phyloP scores from a whole-genome alignment of 1,140 invertebrate genomes.

The Chymomyza costata region DNA sequence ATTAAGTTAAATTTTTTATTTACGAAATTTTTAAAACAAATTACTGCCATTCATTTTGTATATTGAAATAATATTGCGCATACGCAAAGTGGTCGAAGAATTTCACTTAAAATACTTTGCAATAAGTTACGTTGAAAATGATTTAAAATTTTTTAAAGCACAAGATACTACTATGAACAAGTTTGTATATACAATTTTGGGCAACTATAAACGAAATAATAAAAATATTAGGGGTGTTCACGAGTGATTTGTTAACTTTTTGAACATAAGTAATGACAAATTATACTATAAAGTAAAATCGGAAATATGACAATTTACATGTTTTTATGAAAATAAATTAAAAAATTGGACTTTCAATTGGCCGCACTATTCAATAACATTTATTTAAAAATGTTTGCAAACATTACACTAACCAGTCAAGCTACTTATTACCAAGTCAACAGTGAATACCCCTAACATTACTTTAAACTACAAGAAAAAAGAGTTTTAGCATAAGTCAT shows the following conservation, averaged over 20 bases:
- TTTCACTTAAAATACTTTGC: background rate
- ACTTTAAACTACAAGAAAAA: background rate
- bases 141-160: background rate
- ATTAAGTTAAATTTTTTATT: constrained; percentile 29
- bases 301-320: background rate
- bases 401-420: constrained; percentile 39
- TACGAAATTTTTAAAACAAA: background rate
- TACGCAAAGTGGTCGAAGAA: background rate
- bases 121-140: background rate
- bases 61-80: background rate
- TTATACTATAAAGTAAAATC: background rate
- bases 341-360: no score
- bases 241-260: background rate
- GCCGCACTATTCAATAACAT: no score
- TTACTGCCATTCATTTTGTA: background rate
- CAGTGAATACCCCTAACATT: constrained; percentile 12
- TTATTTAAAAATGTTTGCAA: no score
- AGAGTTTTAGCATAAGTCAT: constrained; percentile 2
- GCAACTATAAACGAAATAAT: no score
- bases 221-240: background rate
- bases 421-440: no score
- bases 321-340: no score
- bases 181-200: no score
- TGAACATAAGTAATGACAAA: background rate
- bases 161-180: background rate